Evolutionary conservation across 1,140 invertebrate species (phyloP).

Genomic region (Drosophila carrolli): DNA sequence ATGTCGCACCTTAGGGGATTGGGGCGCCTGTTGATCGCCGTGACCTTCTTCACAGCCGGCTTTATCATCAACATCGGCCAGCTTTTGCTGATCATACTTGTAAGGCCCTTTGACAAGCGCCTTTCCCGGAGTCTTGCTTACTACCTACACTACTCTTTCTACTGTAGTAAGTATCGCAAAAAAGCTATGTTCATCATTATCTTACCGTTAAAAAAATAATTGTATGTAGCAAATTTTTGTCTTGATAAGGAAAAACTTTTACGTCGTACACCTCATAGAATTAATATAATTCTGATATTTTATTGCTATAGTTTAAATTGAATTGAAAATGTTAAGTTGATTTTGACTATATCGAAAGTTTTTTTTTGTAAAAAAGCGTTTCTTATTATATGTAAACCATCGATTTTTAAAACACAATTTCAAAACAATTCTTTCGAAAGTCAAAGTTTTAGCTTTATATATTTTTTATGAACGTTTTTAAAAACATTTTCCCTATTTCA

Average conservation of each 20-base stretch:
- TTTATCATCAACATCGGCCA: slow-evolving; percentile 94
- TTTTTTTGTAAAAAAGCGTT: too few relatives aligned
- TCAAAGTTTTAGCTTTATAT: too few relatives aligned
- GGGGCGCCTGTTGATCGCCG: slow-evolving; percentile 92
- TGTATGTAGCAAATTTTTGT: too few relatives aligned
- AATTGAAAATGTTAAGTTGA: too few relatives aligned
- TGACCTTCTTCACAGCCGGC: slow-evolving; percentile 95
- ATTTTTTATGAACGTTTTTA: too few relatives aligned
- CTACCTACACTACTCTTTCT: slow-evolving; percentile 94
- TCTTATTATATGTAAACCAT: too few relatives aligned
- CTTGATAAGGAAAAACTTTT: background rate
- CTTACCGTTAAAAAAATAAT: background rate
- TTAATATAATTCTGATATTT: too few relatives aligned
- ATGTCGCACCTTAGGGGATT: slow-evolving; percentile 61
- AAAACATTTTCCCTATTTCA: slow-evolving; percentile 76
- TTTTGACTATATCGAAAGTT: too few relatives aligned
- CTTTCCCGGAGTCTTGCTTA: slow-evolving; percentile 95
- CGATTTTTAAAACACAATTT: too few relatives aligned
- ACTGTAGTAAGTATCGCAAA: slow-evolving; percentile 92
- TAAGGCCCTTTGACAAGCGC: slow-evolving; percentile 90
- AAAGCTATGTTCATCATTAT: background rate
- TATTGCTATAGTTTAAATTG: too few relatives aligned
- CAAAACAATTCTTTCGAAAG: too few relatives aligned
- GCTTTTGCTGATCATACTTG: slow-evolving; percentile 89
- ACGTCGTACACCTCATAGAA: too few relatives aligned